Percentiles rank a stretch among this genome's conserved stretches.
phyloP scores from a whole-genome alignment of 2,888 invertebrate species.

The Caenorhabditis imperialis region DNA sequence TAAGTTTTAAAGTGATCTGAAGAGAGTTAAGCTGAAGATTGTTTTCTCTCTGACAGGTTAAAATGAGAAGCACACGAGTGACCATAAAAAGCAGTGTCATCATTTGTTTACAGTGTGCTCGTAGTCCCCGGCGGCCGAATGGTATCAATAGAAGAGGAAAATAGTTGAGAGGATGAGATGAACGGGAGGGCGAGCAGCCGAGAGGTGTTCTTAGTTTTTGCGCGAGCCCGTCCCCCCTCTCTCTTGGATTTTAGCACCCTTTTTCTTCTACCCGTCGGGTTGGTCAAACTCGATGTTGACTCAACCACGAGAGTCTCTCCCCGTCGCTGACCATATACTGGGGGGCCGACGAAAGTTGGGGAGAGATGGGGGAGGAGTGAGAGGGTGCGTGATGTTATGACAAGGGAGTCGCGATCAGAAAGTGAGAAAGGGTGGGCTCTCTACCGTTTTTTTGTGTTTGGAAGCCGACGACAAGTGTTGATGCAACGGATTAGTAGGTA shows the following conservation, averaged over 20 bases:
- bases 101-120: slow-evolving; percentile 39
- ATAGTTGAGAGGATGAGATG: slow-evolving; percentile 36
- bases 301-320: slow-evolving; percentile 39
- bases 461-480: slow-evolving; percentile 44
- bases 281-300: slow-evolving; percentile 50
- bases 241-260: slow-evolving; percentile 46
- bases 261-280: slow-evolving; percentile 17
- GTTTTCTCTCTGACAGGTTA: slow-evolving; percentile 4
- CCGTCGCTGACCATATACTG: slow-evolving; percentile 49
- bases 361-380: slow-evolving; percentile 24
- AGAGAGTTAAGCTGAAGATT: no score
- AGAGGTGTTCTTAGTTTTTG: slow-evolving; percentile 53
- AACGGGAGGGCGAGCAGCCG: slow-evolving; percentile 23
- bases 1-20: no score
- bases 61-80: slow-evolving; percentile 31
- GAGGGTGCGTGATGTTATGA: slow-evolving; percentile 57
- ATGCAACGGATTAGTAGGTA: slow-evolving; percentile 41
- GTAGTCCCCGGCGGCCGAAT: slow-evolving; percentile 29
- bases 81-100: slow-evolving; percentile 41
- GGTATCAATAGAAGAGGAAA: slow-evolving; percentile 36
- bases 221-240: slow-evolving; percentile 26
- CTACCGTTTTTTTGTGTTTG: slow-evolving; percentile 18
- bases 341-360: slow-evolving; percentile 47
- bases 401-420: slow-evolving; percentile 39
- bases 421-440: slow-evolving; percentile 18